phyloP scores from a whole-genome alignment of 2,797 vertebrate genomes.

The Oophaga sylvatica region DNA sequence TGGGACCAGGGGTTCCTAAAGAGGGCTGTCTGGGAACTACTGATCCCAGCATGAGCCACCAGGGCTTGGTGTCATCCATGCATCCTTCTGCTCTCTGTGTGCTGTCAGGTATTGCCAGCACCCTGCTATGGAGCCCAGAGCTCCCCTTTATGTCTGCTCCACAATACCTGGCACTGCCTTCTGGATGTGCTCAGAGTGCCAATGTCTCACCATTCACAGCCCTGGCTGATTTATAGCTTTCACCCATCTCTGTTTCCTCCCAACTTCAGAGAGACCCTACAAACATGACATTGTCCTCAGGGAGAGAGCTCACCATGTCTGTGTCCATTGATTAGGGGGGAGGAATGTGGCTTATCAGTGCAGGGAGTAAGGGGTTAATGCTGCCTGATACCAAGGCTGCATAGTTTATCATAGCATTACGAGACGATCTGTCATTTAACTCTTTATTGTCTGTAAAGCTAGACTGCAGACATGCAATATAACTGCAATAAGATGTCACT shows the following conservation, averaged over 20 bases:
- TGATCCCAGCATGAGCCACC: too few relatives aligned
- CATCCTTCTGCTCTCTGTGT: background rate
- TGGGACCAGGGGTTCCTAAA: background rate
- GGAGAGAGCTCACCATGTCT: background rate
- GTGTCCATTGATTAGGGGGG: background rate
- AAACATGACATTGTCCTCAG: constrained; percentile 22
- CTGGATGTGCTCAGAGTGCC: constrained; percentile 21
- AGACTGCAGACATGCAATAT: background rate
- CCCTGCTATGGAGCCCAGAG: background rate
- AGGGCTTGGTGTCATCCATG: background rate
- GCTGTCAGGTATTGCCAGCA: background rate
- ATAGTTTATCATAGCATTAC: background rate
- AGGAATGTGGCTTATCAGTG: background rate
- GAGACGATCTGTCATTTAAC: background rate
- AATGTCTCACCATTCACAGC: background rate
- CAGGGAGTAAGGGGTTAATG: constrained; percentile 4
- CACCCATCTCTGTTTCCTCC: background rate
- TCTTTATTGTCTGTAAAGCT: background rate
- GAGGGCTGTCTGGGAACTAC: too few relatives aligned
- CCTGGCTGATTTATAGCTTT: constrained; percentile 25
- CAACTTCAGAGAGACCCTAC: constrained; percentile 8
- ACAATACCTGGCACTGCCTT: constrained; percentile 12
- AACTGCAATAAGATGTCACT: background rate
- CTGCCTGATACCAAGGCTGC: background rate
- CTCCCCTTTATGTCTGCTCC: constrained; percentile 5